Base-by-base conservation (phyloP, 2,888 invertebrate genomes). In the Petrophora chlorosata region DNA sequence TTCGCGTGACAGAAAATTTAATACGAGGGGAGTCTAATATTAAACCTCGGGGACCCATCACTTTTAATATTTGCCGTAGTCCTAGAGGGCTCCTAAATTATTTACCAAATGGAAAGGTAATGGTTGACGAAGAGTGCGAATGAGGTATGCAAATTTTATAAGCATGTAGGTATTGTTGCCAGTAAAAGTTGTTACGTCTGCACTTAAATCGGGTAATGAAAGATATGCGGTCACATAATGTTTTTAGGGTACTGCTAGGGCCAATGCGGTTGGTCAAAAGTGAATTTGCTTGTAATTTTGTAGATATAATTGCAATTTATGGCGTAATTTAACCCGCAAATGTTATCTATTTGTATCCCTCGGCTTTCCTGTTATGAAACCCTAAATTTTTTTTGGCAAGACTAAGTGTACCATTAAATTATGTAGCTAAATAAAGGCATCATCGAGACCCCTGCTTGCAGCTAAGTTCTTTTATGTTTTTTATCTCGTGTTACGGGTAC, bases 51-150 rank as follows among this genome's bases (percentile, higher is more conserved):
- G 89, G 90, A 90, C 81, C 85, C 89, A 90, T 90, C 89, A 89
- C 86, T 90, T 90, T 90, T 90, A 90, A 90, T 90, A 90, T 89
- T 82, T 88, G 84, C 82, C 80, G 81, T 67, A 71, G 82, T 85
- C 89, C 88, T 90, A 77, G 82, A 82, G 90, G 89, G 81, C 82
- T 79, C 74, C 84, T 89, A 90, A 89, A 90, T 90, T 90, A 90
- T 90, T 89, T 87, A 87, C 85, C 84, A 87, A 90, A 90, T 89
- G 85, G 87, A 85, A 87, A 90, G 89, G 89, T 89, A 89, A 90
- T 89, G 88, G 88, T 76, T 79, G 81, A 74, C 79, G 83, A 86
- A 80, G 82, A 85, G 86, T 86, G 84, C 76, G 85, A 85, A 87
- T 86, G 83, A 81, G 76, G 84, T 85, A 88, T 89, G 89, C 83